A percentile compares a stretch with the other conserved stretches of the same genome.
phyloP scores from a whole-genome alignment of 2,888 invertebrate genomes.

The Drosophila kanekoi region DNA sequence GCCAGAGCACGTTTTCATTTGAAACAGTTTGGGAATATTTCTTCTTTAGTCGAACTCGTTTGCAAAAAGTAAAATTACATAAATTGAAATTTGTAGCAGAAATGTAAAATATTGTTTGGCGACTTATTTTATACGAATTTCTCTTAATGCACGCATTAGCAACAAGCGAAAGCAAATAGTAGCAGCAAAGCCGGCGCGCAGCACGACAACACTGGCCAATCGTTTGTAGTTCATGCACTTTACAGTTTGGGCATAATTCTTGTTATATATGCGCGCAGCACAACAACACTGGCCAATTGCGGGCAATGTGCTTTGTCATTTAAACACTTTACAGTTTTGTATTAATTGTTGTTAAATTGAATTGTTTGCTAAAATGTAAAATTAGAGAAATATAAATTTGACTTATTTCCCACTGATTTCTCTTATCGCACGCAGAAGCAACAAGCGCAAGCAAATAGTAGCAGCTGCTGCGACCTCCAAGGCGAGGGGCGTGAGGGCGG shows the following conservation, averaged over 20 bases:
- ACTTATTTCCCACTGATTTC: neutral
- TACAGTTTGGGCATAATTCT: too few species aligned
- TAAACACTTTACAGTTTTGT: neutral
- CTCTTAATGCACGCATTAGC: conserved; percentile 4
- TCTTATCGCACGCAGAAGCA: conserved; percentile 7
- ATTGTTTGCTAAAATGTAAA: neutral
- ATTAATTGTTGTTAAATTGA: neutral
- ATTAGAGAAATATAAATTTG: neutral
- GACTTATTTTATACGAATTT: neutral
- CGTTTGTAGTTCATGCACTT: too few species aligned
- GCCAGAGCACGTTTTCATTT: conserved; percentile 1
- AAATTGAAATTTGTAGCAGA: neutral
- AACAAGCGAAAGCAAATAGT: conserved; percentile 24
- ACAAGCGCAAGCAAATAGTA: conserved; percentile 28
- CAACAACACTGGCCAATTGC: neutral
- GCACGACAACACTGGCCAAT: too few species aligned
- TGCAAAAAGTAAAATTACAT: neutral
- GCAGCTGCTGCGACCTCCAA: conserved; percentile 27
- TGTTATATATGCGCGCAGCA: too few species aligned
- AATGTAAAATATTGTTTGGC: neutral
- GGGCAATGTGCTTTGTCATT: conserved; percentile 2
- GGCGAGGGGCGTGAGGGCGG: too few species aligned
- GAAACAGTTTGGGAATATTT: neutral
- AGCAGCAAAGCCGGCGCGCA: conserved; percentile 45
- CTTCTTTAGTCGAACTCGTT: neutral